Evolutionary conservation across 2,113 vertebrate genomes (phyloP).

Genomic region (Pseudopipra pipra): DNA sequence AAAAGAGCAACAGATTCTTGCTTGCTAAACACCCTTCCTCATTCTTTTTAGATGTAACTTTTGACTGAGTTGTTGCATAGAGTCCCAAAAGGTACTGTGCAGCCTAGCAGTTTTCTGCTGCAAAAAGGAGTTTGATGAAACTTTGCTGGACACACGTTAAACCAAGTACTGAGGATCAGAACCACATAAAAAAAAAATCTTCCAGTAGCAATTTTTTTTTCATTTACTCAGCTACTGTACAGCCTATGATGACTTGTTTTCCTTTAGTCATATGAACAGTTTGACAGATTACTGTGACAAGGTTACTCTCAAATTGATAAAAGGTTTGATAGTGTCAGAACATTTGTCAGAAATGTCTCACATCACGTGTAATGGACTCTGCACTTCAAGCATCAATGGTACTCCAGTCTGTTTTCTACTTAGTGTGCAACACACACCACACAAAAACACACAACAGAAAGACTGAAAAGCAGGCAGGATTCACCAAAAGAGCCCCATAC

Average conservation of each 20-base stretch:
- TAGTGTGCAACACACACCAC: not conserved
- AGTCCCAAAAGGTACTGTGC: not conserved
- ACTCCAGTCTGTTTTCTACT: constrained; percentile 12
- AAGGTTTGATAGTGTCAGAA: constrained; percentile 74
- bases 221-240: constrained; percentile 60
- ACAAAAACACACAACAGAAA: not conserved
- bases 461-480: not conserved
- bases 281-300: constrained; percentile 78
- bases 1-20: not conserved
- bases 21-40: not conserved
- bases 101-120: not conserved
- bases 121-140: constrained; percentile 7
- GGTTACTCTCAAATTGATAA: constrained; percentile 78
- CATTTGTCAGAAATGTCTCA: constrained; percentile 78
- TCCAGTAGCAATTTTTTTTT: constrained; percentile 30
- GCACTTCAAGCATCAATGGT: constrained; percentile 27
- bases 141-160: constrained; percentile 8
- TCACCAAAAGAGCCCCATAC: not conserved
- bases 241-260: constrained; percentile 72
- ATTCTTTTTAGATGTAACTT: not conserved
- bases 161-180: constrained; percentile 36
- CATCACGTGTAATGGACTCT: constrained; percentile 56
- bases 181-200: constrained; percentile 33
- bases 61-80: not conserved
- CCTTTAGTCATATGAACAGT: constrained; percentile 65